Evolutionary conservation across 2,888 invertebrate species (phyloP), one percentile per base, ranked within the genome.

Genomic region (Hofmannophila pseudospretella): DNA sequence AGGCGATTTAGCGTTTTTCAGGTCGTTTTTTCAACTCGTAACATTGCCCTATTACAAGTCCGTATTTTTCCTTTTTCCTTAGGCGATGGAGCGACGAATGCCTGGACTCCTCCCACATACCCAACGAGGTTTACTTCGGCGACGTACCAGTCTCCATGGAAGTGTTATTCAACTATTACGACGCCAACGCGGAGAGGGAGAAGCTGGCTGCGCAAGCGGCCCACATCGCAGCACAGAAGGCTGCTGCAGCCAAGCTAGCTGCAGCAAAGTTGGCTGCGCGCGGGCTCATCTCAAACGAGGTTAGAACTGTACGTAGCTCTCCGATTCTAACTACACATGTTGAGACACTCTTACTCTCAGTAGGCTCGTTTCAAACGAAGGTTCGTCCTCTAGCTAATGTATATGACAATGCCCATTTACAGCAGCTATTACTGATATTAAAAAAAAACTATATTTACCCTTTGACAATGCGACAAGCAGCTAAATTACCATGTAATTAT

Each of bases 1-100:
- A n/a, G n/a, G n/a, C n/a, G n/a, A n/a, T n/a, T n/a, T n/a, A n/a
- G n/a, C n/a, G n/a, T n/a, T n/a, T n/a, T n/a, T n/a, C n/a, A n/a
- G n/a, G n/a, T n/a, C n/a, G n/a, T n/a, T n/a, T 10, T 4, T 26
- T 3, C 5, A 9, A 8, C 4, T 26, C 26, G 26, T 10, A 7
- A 26, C n/a, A 10, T 26, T 20, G 7, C 7, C 7, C 7, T 20
- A 20, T 20, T 20, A 20, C n/a, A n/a, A n/a, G n/a, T n/a, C n/a
- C n/a, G n/a, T n/a, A n/a, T n/a, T n/a, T n/a, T n/a, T n/a, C 16
- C 16, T 22, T 19, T 8, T 22, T 22, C 3, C 10, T 0, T 54
- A 87, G 88, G 84, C 86, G 87, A 36, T 87, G 85, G 84, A 87
- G 87, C 64, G 87, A 88, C 71, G 87, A 88, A 53, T 84, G 85